Evolutionary conservation across 2,888 invertebrate genomes (phyloP), one percentile per base, ranked within the genome.

Genomic region (Mermis nigrescens): DNA sequence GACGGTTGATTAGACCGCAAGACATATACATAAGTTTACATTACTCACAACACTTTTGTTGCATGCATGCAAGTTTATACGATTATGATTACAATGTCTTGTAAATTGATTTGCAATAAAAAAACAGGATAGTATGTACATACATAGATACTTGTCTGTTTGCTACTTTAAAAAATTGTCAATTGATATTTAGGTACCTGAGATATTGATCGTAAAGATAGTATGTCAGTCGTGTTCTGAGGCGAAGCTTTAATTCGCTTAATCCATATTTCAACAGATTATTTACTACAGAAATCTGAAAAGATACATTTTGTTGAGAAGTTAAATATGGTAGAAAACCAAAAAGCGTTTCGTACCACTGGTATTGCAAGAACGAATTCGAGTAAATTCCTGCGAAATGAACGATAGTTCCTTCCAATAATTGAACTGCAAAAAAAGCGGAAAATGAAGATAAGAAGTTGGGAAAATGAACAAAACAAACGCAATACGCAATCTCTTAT

Each of bases 61-160:
- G n/a, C n/a, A n/a, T n/a, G n/a, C n/a, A n/a, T n/a, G n/a, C n/a
- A n/a, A n/a, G n/a, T n/a, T n/a, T n/a, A n/a, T n/a, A n/a, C n/a
- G n/a, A n/a, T n/a, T n/a, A n/a, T n/a, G n/a, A n/a, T n/a, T n/a
- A n/a, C n/a, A n/a, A n/a, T n/a, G 98, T 94, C 75, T 89, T 90
- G 74, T 95, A 95, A 1, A 95, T 0, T 87, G 90, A 0, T 94
- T 92, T 59, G 95, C 38, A 38, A 19, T 55, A 95, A 78, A 73
- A 95, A 94, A 75, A 95, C 95, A 1, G 90, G 87, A 77, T 95
- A 95, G 15, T 88, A 81, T 75, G 94, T 90, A 71, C 92, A 80
- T 70, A 86, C 89, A 76, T 95, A 94, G 67, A 94, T 77, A n/a
- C n/a, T n/a, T n/a, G n/a, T n/a, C n/a, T n/a, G n/a, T n/a, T n/a